Evolutionary conservation across 1,140 invertebrate species (phyloP), one percentile per base, ranked within the genome.

Genomic region (Coptotermes formosanus): DNA sequence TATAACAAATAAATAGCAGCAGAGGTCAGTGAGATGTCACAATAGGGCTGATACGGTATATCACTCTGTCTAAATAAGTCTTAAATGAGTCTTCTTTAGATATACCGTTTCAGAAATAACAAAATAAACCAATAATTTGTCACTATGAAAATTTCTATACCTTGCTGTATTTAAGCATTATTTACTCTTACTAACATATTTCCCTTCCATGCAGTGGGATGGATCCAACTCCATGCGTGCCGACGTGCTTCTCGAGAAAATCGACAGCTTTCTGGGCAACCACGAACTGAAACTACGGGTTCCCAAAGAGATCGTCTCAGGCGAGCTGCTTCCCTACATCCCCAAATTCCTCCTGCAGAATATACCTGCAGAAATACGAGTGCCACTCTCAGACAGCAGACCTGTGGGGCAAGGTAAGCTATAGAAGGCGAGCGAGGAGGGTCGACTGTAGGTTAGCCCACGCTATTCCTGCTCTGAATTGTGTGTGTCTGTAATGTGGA

Each of bases 321-420:
- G 87, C 23, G 86, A 88, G 32, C 43, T 89, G 9, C 90, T 90
- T 0, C 89, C 91, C 32, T 91, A 93, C 9, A 93, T 96, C 19
- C 95, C 95, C 4, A 92, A 94, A 87, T 94, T 94, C 9, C 92
- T 96, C 25, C 90, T 95, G 8, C 91, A 93, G 64, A 93, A 92
- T 81, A 91, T 96, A 86, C 94, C 95, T 16, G 93, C 93, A 87
- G 93, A 94, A 88, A 89, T 96, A 87, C 92, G 92, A 86, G 91
- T 97, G 87, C 95, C 95, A 82, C 92, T 97, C 86, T 91, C 93
- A 86, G 94, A 94, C 19, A 43, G 82, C 86, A 91, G 91, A 87
- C 89, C 91, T 38, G 92, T 92, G 86, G 93, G 91, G 87, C 93
- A 94, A 90, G 94, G 95, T 92, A 90, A 91, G 88, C 85, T 84